Evolutionary conservation across 2,888 invertebrate genomes (phyloP), one percentile per base, ranked within the genome.

Genomic region (Macroteleia sp.): DNA sequence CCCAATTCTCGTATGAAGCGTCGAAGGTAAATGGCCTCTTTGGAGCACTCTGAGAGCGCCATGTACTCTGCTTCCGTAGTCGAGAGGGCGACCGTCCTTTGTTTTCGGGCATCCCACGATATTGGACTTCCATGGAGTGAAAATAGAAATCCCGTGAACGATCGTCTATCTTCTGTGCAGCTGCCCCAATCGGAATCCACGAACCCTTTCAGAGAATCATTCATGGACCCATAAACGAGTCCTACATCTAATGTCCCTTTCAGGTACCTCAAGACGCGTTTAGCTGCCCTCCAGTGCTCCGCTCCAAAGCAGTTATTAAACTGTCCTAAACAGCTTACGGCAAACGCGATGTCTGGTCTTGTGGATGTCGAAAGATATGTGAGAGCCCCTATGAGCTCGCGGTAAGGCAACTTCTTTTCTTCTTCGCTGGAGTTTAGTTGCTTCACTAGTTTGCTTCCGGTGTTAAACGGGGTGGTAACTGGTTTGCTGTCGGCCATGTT

Each of bases 1-100:
- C 56, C 56, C 17, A 56, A 16, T n/a, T 56, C 56, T 0, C 14
- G 25, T 19, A 56, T 22, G 41, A 56, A 56, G 0, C 56, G 56
- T 41, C 28, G 50, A 3, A 50, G 9, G 12, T 28, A 50, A 2
- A 50, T 19, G 10, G 56, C 41, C 20, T 56, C 56, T 8, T 56
- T 56, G 0, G 56, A 10, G 12, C 41, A 56, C 6, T 56, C 56
- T 1, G 56, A 41, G 0, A 56, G 8, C 1, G 56, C 56, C 56
- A 50, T 50, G 12, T 50, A 50, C 32, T 50, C 30, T 1, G 32
- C 32, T 6, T 32, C 50, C 1, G 17, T 30, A 3, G 17, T 50
- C 1, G 17, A 19, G 9, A 41, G 19, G 10, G 41, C 41, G 1
- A 41, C 41, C 4, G 41, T 41, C 10, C 10, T 17, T 9, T 50